A percentile compares a stretch with the other conserved stretches of the same genome.
phyloP scores from a whole-genome alignment of 1,140 invertebrate genomes.

The Temnothorax curvispinosus region DNA sequence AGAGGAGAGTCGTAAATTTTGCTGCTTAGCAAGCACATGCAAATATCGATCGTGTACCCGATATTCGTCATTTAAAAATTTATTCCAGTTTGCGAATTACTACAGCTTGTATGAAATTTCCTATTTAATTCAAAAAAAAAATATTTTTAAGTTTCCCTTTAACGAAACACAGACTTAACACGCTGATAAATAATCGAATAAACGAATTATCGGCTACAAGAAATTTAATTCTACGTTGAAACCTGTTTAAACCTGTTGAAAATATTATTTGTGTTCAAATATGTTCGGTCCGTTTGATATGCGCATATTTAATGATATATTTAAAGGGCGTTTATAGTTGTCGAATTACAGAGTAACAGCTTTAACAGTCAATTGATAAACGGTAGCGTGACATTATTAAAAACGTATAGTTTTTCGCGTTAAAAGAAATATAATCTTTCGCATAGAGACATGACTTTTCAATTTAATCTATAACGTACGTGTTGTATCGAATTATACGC shows the following conservation, averaged over 20 bases:
- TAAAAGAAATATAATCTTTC: not conserved
- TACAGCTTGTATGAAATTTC: not conserved
- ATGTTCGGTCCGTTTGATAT: not conserved
- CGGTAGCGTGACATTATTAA: not conserved
- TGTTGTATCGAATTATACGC: constrained; percentile 4
- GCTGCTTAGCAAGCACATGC: constrained; percentile 32
- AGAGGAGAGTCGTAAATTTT: constrained; percentile 52
- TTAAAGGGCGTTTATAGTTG: not conserved
- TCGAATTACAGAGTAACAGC: not conserved
- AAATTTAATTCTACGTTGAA: not conserved
- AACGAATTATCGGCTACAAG: not conserved
- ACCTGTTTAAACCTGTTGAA: not conserved
- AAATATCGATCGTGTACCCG: constrained; percentile 43
- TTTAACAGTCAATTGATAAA: not conserved
- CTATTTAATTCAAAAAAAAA: not conserved
- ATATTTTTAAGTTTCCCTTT: not conserved
- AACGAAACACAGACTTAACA: too few species aligned
- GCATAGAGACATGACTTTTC: not conserved
- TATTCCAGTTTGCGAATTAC: not conserved
- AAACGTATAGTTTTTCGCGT: not conserved
- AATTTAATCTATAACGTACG: not conserved
- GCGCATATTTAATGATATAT: not conserved
- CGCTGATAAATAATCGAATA: too few species aligned
- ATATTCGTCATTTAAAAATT: constrained; percentile 51
- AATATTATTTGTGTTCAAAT: not conserved